A percentile compares a stretch with the other conserved stretches of the same genome.
Evolutionary conservation across 1,140 invertebrate species (phyloP).

Genomic region (Calycopis cecrops): DNA sequence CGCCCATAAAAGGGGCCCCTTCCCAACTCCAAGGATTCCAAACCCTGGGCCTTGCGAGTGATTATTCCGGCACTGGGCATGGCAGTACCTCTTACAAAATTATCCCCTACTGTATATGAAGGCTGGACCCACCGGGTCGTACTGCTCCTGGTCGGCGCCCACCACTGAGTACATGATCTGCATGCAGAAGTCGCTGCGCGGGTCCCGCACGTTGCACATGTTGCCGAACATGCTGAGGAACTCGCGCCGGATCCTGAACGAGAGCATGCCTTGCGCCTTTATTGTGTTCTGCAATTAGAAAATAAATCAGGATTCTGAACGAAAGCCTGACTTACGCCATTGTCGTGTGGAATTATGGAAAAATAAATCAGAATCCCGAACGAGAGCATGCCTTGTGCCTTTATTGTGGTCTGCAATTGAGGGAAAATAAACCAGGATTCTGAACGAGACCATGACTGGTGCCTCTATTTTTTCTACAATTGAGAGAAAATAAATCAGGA

Average conservation of each 20-base stretch:
- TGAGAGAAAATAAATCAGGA: too few species aligned
- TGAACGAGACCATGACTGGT: too few species aligned
- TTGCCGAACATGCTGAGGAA: conserved; percentile 32
- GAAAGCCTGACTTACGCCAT: too few species aligned
- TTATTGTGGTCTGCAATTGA: conserved; percentile 41
- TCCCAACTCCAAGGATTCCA: too few species aligned
- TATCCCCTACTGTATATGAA: not conserved
- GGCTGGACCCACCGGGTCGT: conserved; percentile 42
- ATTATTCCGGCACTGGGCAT: too few species aligned
- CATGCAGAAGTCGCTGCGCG: conserved; percentile 51
- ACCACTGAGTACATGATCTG: conserved; percentile 43
- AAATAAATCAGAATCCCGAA: conserved; percentile 27
- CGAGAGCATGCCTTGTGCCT: conserved; percentile 37
- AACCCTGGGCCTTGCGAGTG: too few species aligned
- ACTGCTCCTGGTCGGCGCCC: conserved; percentile 63
- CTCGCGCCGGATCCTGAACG: conserved; percentile 25
- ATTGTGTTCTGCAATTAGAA: conserved; percentile 39
- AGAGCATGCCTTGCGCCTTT: conserved; percentile 37
- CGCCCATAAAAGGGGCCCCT: too few species aligned
- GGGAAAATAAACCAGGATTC: not conserved
- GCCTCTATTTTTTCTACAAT: too few species aligned
- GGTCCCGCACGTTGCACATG: conserved; percentile 41
- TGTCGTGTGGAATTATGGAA: too few species aligned
- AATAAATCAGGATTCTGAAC: not conserved
- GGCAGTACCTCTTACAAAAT: too few species aligned